phyloP scores from a whole-genome alignment of 2,113 vertebrate genomes.

The Xiphophorus couchianus region DNA sequence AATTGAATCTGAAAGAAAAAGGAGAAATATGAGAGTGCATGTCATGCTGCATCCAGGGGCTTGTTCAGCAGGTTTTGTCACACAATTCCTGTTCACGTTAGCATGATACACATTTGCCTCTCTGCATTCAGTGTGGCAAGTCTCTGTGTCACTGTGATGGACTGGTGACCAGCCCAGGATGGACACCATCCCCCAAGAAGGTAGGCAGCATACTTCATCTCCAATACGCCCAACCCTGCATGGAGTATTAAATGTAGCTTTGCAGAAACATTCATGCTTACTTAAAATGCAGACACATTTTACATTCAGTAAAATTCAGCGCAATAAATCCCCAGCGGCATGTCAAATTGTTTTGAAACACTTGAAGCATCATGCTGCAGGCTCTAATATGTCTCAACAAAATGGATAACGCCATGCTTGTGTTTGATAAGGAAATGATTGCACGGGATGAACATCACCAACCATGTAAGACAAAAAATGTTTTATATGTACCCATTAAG shows the following conservation, averaged over 20 bases:
- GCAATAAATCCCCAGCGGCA: background rate
- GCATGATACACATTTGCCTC: too few relatives aligned
- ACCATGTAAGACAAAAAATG: conserved; percentile 2
- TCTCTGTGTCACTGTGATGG: too few relatives aligned
- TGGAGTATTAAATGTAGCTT: background rate
- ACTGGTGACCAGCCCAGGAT: too few relatives aligned
- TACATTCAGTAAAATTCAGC: background rate
- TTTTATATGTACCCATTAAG: background rate
- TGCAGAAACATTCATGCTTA: background rate
- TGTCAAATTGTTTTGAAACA: conserved; percentile 1
- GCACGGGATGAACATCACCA: background rate
- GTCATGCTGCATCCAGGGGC: too few relatives aligned
- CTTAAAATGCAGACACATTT: background rate
- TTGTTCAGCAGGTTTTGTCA: too few relatives aligned
- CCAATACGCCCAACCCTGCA: too few relatives aligned
- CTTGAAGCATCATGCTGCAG: background rate
- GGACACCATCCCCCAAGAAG: too few relatives aligned
- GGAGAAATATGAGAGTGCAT: too few relatives aligned
- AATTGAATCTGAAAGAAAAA: too few relatives aligned
- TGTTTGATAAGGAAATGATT: background rate
- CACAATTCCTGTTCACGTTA: too few relatives aligned
- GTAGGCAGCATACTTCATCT: too few relatives aligned
- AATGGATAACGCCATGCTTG: background rate
- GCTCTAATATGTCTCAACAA: background rate
- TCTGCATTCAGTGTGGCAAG: too few relatives aligned